These are phyloP conservation scores for Eumerus sabulonum DNA, from an alignment of 2,888 invertebrate species.

Conservation along the genomic window DNA sequence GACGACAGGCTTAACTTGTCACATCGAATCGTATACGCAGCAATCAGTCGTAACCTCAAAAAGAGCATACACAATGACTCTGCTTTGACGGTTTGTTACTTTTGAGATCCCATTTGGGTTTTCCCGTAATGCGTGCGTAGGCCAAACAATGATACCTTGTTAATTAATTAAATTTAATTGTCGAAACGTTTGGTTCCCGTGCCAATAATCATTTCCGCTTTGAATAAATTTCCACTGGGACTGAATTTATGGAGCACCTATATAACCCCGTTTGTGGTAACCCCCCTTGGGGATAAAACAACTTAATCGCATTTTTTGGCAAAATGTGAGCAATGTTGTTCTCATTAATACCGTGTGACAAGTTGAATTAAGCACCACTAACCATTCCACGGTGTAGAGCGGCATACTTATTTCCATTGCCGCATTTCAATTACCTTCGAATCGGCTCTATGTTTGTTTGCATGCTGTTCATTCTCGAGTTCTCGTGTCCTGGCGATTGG, in stretches of 20 bases:
- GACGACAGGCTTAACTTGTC: constrained; percentile 60
- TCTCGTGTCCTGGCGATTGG: constrained; percentile 46
- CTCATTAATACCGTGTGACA: constrained; percentile 62
- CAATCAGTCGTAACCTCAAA: constrained; percentile 20
- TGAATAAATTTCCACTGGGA: constrained; percentile 56
- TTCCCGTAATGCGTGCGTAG: constrained; percentile 29
- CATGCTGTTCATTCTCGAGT: constrained; percentile 34
- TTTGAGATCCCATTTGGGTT: constrained; percentile 32
- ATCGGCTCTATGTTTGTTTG: constrained; percentile 33
- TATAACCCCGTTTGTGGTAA: constrained; percentile 6
- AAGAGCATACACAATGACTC: constrained; percentile 29
- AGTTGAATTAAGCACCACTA: constrained; percentile 58
- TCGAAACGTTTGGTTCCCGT: constrained; percentile 62
- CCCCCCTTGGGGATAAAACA: background rate
- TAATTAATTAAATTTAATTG: constrained; percentile 66
- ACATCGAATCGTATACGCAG: constrained; percentile 15
- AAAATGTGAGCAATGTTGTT: constrained; percentile 55
- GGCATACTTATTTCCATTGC: constrained; percentile 9
- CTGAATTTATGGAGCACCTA: constrained; percentile 16
- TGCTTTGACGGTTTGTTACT: constrained; percentile 55
- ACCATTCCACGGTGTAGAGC: constrained; percentile 5
- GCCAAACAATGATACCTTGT: constrained; percentile 55
- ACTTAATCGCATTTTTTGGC: constrained; percentile 37
- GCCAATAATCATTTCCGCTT: constrained; percentile 67
- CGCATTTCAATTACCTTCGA: constrained; percentile 29